These are phyloP conservation scores for Chlorospingus semifuscus DNA, from an alignment of 2,797 vertebrate genomes.

Conservation along the genomic window DNA sequence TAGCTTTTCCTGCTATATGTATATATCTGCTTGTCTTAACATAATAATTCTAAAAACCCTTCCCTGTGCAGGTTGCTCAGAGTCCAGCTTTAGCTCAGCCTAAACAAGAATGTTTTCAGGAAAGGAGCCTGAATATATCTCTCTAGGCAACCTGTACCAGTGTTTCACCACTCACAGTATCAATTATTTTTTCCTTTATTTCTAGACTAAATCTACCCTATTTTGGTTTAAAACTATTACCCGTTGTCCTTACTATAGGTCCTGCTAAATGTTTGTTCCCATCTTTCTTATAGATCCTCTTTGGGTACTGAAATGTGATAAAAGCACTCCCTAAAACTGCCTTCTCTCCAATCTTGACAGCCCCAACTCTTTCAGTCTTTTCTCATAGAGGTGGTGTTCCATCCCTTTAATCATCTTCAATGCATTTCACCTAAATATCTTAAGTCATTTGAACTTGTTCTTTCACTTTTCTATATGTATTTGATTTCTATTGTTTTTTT, in stretches of 20 bases:
- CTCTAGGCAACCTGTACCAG: not conserved
- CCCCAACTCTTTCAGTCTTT: not conserved
- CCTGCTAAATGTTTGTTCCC: not conserved
- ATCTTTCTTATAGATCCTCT: not conserved
- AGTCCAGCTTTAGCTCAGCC: not conserved
- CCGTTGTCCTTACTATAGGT: rapidly evolving
- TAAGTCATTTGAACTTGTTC: not conserved
- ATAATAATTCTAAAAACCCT: not conserved
- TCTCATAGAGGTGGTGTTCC: rapidly evolving
- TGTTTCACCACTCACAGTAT: not conserved
- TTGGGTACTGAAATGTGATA: not conserved
- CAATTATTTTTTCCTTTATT: not conserved
- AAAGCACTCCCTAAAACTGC: not conserved
- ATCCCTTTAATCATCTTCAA: not conserved
- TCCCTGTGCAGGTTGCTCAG: not conserved
- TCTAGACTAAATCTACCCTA: not conserved
- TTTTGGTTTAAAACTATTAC: not conserved
- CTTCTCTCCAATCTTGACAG: not conserved
- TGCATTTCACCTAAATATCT: not conserved
- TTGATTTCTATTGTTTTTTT: not conserved
- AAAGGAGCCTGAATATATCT: not conserved
- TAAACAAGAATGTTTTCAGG: not conserved
- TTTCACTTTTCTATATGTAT: not conserved
- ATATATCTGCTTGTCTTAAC: not conserved
- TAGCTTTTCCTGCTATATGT: not conserved